Percentiles rank a stretch among this genome's conserved stretches.
Evolutionary conservation across 2,888 invertebrate genomes (phyloP).

Genomic region (Endotricha flammealis): DNA sequence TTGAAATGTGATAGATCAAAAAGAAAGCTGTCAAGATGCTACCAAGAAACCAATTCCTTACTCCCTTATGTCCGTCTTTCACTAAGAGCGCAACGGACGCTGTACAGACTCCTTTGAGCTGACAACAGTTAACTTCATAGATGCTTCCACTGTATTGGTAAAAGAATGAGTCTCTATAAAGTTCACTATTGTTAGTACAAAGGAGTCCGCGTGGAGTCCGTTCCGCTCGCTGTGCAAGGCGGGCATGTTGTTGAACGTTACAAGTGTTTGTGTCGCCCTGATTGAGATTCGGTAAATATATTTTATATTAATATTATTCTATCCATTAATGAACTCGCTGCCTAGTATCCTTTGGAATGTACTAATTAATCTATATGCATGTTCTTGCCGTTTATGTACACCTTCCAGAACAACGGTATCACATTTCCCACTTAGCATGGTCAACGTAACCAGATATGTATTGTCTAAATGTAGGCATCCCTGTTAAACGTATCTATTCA

Average conservation of each 20-base stretch:
- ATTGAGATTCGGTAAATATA: constrained; percentile 74
- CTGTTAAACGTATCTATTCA: constrained; percentile 8
- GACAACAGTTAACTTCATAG: no score
- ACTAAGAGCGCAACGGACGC: no score
- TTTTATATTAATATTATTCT: constrained; percentile 65
- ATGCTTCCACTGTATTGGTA: no score
- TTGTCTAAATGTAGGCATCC: constrained; percentile 8
- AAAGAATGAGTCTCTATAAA: no score
- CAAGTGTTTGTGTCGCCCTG: constrained; percentile 73
- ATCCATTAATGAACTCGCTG: constrained; percentile 62
- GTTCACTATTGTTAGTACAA: no score
- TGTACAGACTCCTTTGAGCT: no score
- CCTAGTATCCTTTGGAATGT: constrained; percentile 68
- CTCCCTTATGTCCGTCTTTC: no score
- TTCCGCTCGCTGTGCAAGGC: no score
- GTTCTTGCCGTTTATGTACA: constrained; percentile 58
- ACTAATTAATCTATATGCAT: constrained; percentile 65
- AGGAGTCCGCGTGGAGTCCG: no score
- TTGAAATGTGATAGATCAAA: constrained; percentile 25
- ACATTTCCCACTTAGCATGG: constrained; percentile 57
- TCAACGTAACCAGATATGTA: constrained; percentile 31
- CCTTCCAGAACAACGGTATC: constrained; percentile 42
- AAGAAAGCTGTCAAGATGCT: constrained; percentile 78
- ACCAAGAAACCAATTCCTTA: constrained; percentile 55
- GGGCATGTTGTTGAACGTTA: constrained; percentile 59